Evolutionary conservation across 2,113 vertebrate genomes (phyloP).

Genomic region (Glaucidium brasilianum): DNA sequence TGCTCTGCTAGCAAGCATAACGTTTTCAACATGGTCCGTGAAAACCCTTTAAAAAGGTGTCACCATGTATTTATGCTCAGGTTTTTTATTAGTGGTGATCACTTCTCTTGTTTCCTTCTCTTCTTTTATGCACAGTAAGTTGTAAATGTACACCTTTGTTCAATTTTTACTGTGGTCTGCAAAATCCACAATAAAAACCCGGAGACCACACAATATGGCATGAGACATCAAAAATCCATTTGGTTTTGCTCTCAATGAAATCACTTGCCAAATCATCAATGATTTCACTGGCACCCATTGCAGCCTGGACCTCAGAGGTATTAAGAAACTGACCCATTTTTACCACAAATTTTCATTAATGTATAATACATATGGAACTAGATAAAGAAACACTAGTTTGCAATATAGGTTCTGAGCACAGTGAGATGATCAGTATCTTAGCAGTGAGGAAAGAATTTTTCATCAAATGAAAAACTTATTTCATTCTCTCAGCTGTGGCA

Average conservation of each 20-base stretch:
- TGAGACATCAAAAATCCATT: neutral
- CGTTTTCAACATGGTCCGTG: constrained; percentile 25
- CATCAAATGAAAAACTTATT: neutral
- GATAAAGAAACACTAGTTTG: neutral
- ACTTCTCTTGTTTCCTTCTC: neutral
- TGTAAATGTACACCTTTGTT: neutral
- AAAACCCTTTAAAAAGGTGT: constrained; percentile 25
- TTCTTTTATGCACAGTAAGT: neutral
- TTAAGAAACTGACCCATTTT: neutral
- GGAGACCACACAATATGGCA: neutral
- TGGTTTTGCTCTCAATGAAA: neutral
- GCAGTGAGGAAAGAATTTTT: neutral
- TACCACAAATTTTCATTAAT: neutral
- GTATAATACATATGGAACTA: neutral
- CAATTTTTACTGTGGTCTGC: neutral
- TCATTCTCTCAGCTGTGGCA: neutral
- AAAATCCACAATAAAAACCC: neutral
- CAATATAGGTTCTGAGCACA: neutral
- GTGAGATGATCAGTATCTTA: neutral
- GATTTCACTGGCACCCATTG: neutral
- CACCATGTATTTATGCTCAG: neutral
- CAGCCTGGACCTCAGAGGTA: neutral
- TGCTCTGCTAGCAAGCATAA: constrained; percentile 17
- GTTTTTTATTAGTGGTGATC: neutral
- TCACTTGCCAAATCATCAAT: neutral